Evolutionary conservation across 2,113 vertebrate species (phyloP), one percentile per base, ranked within the genome.

Genomic region (Prolemur simus): DNA sequence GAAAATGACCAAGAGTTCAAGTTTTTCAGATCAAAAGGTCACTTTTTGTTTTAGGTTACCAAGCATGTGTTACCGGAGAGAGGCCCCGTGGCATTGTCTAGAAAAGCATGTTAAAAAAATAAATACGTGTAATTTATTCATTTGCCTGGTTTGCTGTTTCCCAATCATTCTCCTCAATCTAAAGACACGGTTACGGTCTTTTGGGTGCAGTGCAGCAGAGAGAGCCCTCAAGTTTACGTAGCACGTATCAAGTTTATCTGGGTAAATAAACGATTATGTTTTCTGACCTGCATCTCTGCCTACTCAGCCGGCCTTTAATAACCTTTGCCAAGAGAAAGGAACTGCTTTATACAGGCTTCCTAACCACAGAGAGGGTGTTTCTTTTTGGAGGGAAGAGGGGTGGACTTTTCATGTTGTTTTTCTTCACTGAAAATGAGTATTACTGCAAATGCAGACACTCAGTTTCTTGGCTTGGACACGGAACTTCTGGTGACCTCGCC

Each of bases 161-260:
- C 89, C 95, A 85, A 84, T 91, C 82, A 42, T 12, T 47, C 68
- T 89, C 68, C 73, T 95, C 78, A 63, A 60, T 85, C 64, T 37
- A 71, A 60, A 96, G 91, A 52, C 91, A 60, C 66, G 76, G 91
- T 96, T 91, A 85, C 0, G 8, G 92, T 96, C 94, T 95, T 97
- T 49, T 49, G 97, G 86, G 96, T 80, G 11, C 64, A 95, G 93
- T 52, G 52, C n/a, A 87, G 81, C 91, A 45, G 64, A 91, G 77
- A 94, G 82, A 94, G 74, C 93, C 69, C 93, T 97, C 93, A 94
- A 89, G 94, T 97, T 98, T 97, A 96, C 96, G 91, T 89, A 95
- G 96, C 45, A 29, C 93, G 95, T 89, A 96, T 98, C 94, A 77
- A 84, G 91, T 98, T 91, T 96, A 97, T 97, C 95, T 96, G 91